Evolutionary conservation across 2,888 invertebrate genomes (phyloP), one percentile per base, ranked within the genome.

Genomic region (Steinernema carpocapsae): DNA sequence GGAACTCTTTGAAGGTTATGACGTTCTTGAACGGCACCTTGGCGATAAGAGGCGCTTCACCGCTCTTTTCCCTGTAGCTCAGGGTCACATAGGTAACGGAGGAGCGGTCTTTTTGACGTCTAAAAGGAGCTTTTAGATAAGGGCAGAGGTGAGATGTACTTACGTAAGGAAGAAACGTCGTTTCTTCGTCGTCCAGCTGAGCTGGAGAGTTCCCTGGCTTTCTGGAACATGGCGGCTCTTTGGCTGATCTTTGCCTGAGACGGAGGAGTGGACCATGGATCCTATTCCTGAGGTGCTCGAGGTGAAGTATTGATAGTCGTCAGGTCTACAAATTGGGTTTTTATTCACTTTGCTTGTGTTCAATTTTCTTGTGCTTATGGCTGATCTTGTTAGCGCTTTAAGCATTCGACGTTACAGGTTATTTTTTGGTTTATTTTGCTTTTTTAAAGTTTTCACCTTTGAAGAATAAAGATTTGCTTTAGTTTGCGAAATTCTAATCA

Each of bases 21-120:
- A 73, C 74, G 29, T 26, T 72, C 26, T 77, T 72, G 56, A 56
- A 56, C 0, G 82, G 80, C 29, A 85, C 83, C 37, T 84, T 82
- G 2, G 84, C 84, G 10, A 84, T 83, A 0, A 84, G 77, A 1
- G 84, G 84, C 6, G 84, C 83, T 14, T 79, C 81, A 73, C 84
- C 80, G n/a, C n/a, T n/a, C 14, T 75, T 37, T 22, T 52, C 71
- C 46, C 56, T 76, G 51, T 71, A 78, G 73, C 56, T 71, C 48
- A 78, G 73, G 26, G 59, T 64, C 26, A 78, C 79, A n/a, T n/a
- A n/a, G n/a, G n/a, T n/a, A 17, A 19, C n/a, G 7, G 42, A 26
- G 1, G 72, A 72, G 29, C 37, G 24, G 14, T 45, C 52, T 71
- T 72, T 51, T 46, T 72, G 74, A 32, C 74, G 74, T n/a, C 74